These are phyloP conservation scores for Zaprionus davidi DNA, from an alignment of 1,140 invertebrate genomes.

Conservation along the genomic window DNA sequence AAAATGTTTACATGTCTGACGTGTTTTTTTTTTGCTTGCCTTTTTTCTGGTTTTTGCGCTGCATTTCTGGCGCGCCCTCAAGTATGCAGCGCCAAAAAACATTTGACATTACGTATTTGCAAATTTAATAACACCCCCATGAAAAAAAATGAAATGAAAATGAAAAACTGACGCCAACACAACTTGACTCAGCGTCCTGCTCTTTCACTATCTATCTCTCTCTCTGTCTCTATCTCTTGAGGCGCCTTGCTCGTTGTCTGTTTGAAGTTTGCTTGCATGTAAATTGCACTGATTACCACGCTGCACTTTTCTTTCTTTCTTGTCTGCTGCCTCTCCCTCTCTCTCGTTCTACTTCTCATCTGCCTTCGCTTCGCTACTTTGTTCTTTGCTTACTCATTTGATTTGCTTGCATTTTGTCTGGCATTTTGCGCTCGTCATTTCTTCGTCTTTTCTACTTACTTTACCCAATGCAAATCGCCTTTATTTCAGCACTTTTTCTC, in stretches of 20 bases:
- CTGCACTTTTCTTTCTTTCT: conserved; percentile 62
- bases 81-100: conserved; percentile 55
- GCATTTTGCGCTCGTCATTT: conserved; percentile 46
- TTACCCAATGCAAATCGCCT: conserved; percentile 76
- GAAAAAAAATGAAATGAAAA: not conserved
- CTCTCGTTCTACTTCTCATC: not conserved
- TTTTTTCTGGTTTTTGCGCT: conserved; percentile 33
- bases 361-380: not conserved
- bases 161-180: conserved; percentile 29
- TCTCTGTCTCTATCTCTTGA: not conserved
- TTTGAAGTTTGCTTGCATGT: conserved; percentile 80
- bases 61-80: conserved; percentile 44
- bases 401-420: conserved; percentile 70
- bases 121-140: conserved; percentile 62
- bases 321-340: not conserved
- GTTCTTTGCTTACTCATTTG: conserved; percentile 74
- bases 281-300: conserved; percentile 80
- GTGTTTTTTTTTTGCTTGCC: conserved; percentile 21
- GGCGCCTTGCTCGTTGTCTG: conserved; percentile 52
- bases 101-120: conserved; percentile 66
- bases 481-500: conserved; percentile 67
- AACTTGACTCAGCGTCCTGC: conserved; percentile 41
- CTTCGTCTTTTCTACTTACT: conserved; percentile 52
- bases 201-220: not conserved
- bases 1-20: conserved; percentile 66